Evolutionary conservation across 2,113 vertebrate species (phyloP).

Genomic region (Solenodon paradoxus): DNA sequence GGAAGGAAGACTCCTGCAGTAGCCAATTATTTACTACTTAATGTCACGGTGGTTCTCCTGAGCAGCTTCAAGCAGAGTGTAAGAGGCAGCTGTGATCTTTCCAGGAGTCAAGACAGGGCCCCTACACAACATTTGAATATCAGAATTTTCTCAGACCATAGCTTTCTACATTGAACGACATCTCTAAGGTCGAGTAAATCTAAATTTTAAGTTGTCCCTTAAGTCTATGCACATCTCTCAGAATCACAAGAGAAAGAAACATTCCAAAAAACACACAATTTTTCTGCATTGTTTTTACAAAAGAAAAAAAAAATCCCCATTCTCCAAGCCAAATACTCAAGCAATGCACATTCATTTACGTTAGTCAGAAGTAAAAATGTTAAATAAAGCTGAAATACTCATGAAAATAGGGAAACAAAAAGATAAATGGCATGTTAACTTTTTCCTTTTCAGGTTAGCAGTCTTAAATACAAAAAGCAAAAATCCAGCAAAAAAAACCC

Average conservation of each 20-base stretch:
- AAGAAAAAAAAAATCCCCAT: background rate
- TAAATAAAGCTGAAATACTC: conserved; percentile 36
- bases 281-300: conserved; percentile 38
- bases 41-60: background rate
- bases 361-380: conserved; percentile 50
- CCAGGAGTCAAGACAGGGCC: background rate
- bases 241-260: conserved; percentile 24
- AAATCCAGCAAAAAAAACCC: no score
- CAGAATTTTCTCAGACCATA: background rate
- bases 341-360: background rate
- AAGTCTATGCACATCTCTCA: background rate
- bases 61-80: background rate
- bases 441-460: background rate
- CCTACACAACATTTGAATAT: background rate
- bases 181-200: background rate
- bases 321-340: conserved; percentile 12
- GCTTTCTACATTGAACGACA: background rate
- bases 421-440: background rate
- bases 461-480: background rate
- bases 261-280: background rate
- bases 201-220: conserved; percentile 25
- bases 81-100: background rate
- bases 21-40: background rate
- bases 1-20: background rate
- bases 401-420: background rate